These are phyloP conservation scores for Scopus umbretta DNA, from an alignment of 2,113 vertebrate species.

Conservation along the genomic window DNA sequence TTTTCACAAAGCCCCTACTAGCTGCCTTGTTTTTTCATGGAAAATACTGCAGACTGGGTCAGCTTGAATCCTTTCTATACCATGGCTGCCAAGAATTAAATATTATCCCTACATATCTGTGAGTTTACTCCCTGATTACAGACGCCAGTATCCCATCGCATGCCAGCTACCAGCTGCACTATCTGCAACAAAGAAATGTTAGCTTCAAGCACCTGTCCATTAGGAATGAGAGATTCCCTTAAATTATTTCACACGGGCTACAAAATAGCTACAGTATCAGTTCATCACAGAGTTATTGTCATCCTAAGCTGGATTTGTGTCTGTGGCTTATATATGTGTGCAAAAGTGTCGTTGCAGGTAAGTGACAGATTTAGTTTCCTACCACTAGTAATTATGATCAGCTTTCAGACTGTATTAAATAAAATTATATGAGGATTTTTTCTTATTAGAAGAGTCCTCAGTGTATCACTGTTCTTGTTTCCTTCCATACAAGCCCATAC, in stretches of 20 bases:
- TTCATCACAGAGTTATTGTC: not conserved
- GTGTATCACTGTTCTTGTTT: not conserved
- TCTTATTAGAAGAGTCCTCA: not conserved
- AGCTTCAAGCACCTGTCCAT: not conserved
- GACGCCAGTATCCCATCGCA: not conserved
- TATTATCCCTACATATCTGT: not conserved
- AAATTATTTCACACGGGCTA: not conserved
- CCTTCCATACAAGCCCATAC: not conserved
- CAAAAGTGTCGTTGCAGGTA: not conserved
- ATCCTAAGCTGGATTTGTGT: not conserved
- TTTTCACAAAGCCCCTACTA: not conserved
- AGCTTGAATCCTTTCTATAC: not conserved
- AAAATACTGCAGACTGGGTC: not conserved
- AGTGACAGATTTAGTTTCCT: not conserved
- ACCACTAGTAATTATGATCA: not conserved
- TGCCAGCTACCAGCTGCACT: not conserved
- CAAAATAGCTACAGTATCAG: not conserved
- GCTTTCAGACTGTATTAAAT: not conserved
- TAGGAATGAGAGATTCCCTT: not conserved
- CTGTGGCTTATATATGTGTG: not conserved
- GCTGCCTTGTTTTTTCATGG: not conserved
- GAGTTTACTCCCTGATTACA: not conserved
- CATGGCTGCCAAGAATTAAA: not conserved
- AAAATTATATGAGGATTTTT: not conserved
- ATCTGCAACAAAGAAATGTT: not conserved